Evolutionary conservation across 2,888 invertebrate genomes (phyloP).

Genomic region (Parapristionchus giblindavisi): DNA sequence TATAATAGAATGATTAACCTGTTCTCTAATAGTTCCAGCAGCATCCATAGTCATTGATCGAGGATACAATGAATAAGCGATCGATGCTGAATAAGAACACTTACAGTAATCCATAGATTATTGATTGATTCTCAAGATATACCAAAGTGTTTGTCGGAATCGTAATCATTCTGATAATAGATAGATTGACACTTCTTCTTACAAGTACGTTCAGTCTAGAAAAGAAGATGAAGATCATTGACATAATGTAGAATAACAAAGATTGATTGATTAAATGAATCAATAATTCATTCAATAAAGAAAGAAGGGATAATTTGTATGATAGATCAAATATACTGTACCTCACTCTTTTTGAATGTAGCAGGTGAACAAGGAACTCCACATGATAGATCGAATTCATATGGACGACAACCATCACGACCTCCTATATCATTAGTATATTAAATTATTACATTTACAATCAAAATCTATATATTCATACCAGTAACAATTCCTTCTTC

Average conservation of each 20-base stretch:
- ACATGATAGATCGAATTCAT: constrained; percentile 60
- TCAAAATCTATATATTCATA: constrained; percentile 19
- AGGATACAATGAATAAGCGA: constrained; percentile 68
- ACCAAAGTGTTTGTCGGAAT: constrained; percentile 65
- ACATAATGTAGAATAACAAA: too few species aligned
- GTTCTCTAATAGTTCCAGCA: constrained; percentile 56
- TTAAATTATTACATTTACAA: neutral
- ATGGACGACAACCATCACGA: constrained; percentile 67
- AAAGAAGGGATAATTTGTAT: neutral
- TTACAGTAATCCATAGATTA: neutral
- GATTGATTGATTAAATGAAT: too few species aligned
- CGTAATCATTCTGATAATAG: constrained; percentile 66
- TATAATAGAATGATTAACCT: constrained; percentile 10
- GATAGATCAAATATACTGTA: constrained; percentile 1
- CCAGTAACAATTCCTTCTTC: constrained; percentile 65
- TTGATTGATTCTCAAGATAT: neutral
- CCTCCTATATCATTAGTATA: constrained; percentile 49
- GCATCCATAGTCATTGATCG: constrained; percentile 67
- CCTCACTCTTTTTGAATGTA: constrained; percentile 63
- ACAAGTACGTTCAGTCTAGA: constrained; percentile 54
- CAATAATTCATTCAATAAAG: too few species aligned
- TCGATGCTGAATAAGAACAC: constrained; percentile 51
- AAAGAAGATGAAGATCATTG: too few species aligned
- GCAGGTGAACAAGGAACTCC: constrained; percentile 68
- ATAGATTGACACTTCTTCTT: constrained; percentile 62